Percentiles rank a stretch among this genome's conserved stretches.
Evolutionary conservation across 2,797 vertebrate genomes (phyloP).

Genomic region (Threskiornis aethiopicus): DNA sequence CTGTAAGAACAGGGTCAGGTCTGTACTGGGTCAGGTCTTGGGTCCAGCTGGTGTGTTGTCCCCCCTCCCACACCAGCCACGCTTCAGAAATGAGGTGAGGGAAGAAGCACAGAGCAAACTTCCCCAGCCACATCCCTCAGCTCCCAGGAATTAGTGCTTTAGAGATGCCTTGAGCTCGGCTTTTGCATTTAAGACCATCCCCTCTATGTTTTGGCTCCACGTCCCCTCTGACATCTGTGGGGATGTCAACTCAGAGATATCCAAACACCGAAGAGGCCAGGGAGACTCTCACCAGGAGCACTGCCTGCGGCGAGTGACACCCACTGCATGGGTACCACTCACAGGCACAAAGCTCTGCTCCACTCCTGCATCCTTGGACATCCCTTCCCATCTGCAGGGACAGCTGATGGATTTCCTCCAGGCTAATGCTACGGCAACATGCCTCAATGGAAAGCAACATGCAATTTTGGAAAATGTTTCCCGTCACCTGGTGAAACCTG

Average conservation of each 20-base stretch:
- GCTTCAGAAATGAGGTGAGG: background rate
- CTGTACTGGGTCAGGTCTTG: background rate
- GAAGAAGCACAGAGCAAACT: background rate
- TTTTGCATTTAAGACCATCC: background rate
- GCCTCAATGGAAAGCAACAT: fast-evolving
- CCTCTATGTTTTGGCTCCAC: background rate
- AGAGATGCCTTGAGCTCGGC: background rate
- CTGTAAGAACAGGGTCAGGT: background rate
- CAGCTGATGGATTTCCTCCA: background rate
- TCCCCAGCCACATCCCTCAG: background rate
- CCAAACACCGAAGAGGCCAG: background rate
- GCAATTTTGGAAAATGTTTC: background rate
- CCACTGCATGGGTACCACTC: fast-evolving
- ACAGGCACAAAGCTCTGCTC: background rate
- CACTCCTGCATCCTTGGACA: background rate
- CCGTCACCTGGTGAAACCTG: background rate
- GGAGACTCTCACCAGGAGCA: background rate
- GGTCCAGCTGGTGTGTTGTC: no score
- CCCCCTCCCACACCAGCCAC: background rate
- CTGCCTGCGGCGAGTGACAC: background rate
- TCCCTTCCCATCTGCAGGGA: background rate
- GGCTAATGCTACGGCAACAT: background rate
- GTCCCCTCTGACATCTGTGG: background rate
- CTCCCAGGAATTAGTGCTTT: background rate
- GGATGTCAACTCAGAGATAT: background rate